phyloP scores from a whole-genome alignment of 1,140 invertebrate genomes.

The Solenopsis fugax region DNA sequence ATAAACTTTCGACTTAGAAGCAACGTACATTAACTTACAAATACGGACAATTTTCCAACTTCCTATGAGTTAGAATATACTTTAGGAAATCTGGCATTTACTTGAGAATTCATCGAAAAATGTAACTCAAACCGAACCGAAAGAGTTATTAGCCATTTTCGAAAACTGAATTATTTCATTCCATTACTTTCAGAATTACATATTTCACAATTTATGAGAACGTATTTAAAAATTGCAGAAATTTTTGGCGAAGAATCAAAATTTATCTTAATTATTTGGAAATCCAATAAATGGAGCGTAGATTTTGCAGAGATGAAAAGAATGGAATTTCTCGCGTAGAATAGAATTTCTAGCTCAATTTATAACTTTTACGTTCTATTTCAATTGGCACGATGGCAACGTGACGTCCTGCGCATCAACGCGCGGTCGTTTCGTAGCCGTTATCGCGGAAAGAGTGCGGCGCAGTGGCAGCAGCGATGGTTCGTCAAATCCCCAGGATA shows the following conservation, averaged over 20 bases:
- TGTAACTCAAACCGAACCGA: background rate
- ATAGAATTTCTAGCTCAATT: background rate
- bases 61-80: background rate
- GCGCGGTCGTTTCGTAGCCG: background rate
- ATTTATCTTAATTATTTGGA: background rate
- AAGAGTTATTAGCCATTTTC: background rate
- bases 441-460: conserved; percentile 41
- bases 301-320: background rate
- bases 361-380: conserved; percentile 5
- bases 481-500: conserved; percentile 56
- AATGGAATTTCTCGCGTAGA: background rate
- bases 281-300: background rate
- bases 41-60: background rate
- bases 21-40: background rate
- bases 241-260: background rate
- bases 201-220: background rate
- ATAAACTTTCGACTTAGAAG: background rate
- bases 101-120: background rate
- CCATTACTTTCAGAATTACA: background rate
- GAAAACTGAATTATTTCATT: background rate
- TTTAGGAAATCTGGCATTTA: background rate
- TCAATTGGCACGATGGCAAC: background rate
- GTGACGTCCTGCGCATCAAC: background rate
- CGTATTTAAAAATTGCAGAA: background rate
- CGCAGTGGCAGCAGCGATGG: background rate